Conservation (phyloP, 2,888 invertebrate genomes). For the Ganaspis brasiliensis region DNA sequence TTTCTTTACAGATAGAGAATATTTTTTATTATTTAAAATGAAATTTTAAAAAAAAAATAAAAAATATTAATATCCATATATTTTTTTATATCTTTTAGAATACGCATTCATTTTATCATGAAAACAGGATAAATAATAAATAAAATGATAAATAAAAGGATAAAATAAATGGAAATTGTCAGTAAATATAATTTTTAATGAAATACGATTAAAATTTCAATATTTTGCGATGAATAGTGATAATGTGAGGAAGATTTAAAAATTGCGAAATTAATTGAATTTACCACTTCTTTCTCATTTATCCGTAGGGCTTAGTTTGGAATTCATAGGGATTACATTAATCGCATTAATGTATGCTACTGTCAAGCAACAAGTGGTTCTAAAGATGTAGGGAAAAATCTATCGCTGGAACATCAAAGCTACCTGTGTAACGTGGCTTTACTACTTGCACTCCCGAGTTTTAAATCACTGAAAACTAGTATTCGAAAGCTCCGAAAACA, state of each 20-base stretch:
- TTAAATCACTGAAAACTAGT: conserved; percentile 8
- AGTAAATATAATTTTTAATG: too few relatives aligned
- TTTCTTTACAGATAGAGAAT: too few relatives aligned
- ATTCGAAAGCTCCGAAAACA: background rate
- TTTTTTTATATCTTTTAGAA: too few relatives aligned
- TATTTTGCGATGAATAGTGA: background rate
- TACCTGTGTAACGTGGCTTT: conserved; percentile 23
- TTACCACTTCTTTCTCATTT: background rate
- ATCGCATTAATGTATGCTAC: conserved; percentile 30
- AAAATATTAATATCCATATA: too few relatives aligned
- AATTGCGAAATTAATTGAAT: background rate
- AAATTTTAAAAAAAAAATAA: too few relatives aligned
- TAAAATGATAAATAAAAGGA: background rate
- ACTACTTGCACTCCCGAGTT: conserved; percentile 11
- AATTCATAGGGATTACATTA: conserved; percentile 8
- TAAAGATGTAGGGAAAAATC: conserved; percentile 42
- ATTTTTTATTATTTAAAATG: too few relatives aligned
- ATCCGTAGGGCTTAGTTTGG: background rate
- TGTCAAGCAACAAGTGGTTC: conserved; percentile 42
- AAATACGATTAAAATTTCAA: background rate
- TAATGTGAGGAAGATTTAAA: background rate
- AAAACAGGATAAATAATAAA: too few relatives aligned
- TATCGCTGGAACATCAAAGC: conserved; percentile 36
- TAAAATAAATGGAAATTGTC: background rate
- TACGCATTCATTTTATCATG: too few relatives aligned